A percentile compares a stretch with the other conserved stretches of the same genome.
Conservation (phyloP, 2,113 vertebrate genomes). For the Lucifuga dentata region DNA sequence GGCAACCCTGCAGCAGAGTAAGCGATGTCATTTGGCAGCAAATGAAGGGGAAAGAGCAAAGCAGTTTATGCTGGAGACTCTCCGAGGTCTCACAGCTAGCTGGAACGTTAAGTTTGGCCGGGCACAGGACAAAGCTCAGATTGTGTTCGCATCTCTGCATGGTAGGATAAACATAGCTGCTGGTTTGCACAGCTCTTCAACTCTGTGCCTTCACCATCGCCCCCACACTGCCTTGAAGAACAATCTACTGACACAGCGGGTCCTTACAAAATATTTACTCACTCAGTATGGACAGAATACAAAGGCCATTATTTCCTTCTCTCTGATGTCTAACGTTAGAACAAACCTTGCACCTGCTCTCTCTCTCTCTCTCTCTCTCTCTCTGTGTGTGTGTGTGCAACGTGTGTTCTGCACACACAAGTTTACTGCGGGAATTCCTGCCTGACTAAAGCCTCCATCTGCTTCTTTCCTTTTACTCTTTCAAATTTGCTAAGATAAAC, state of each 20-base stretch:
- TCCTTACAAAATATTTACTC: slow-evolving; percentile 75
- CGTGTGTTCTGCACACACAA: slow-evolving; percentile 8
- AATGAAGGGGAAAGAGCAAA: slow-evolving; percentile 76
- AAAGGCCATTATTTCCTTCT: slow-evolving; percentile 61
- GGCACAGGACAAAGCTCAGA: slow-evolving; percentile 66
- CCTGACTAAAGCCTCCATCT: slow-evolving; percentile 32
- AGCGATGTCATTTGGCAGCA: slow-evolving; percentile 76
- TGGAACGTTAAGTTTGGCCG: slow-evolving; percentile 47
- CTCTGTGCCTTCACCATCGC: slow-evolving; percentile 33
- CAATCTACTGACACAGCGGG: slow-evolving; percentile 71
- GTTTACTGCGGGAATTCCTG: slow-evolving; percentile 29
- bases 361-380: slow-evolving; percentile 13
- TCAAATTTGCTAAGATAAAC: slow-evolving; percentile 35
- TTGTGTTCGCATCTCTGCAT: slow-evolving; percentile 61
- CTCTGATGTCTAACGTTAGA: slow-evolving; percentile 62
- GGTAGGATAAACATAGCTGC: slow-evolving; percentile 64
- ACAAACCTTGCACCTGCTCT: slow-evolving; percentile 59
- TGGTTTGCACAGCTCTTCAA: slow-evolving; percentile 51
- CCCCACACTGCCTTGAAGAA: slow-evolving; percentile 58
- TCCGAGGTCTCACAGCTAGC: slow-evolving; percentile 54
- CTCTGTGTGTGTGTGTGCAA: no score
- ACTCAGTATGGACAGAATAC: slow-evolving; percentile 50
- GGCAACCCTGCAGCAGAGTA: slow-evolving; percentile 59
- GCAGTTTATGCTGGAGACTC: slow-evolving; percentile 63
- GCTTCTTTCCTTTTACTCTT: slow-evolving; percentile 32